phyloP scores from a whole-genome alignment of 2,797 vertebrate genomes.

The Pangasius krempfi region DNA sequence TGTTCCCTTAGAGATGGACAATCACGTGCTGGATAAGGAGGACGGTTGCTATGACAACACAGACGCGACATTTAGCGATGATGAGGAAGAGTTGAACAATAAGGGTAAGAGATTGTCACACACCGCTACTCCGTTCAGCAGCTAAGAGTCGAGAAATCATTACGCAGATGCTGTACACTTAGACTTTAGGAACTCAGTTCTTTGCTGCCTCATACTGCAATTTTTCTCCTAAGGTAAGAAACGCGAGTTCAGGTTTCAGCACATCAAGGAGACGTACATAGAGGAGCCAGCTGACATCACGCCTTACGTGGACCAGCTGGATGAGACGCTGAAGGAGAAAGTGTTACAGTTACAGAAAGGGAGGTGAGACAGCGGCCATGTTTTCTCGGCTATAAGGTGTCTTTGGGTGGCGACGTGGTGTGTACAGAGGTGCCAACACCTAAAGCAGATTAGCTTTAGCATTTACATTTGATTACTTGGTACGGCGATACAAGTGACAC shows the following conservation, averaged over 20 bases:
- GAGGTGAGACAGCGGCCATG: constrained; percentile 72
- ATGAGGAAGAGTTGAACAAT: constrained; percentile 89
- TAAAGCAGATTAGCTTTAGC: background rate
- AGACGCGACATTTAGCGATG: constrained; percentile 92
- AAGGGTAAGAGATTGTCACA: constrained; percentile 77
- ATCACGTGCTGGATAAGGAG: constrained; percentile 91
- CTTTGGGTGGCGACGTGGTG: background rate
- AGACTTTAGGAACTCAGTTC: background rate
- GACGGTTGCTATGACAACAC: constrained; percentile 93
- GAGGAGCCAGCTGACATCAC: constrained; percentile 95
- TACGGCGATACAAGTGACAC: background rate
- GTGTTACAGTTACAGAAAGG: constrained; percentile 93
- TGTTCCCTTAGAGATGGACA: constrained; percentile 89
- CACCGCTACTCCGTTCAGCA: too few species aligned
- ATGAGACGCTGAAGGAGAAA: constrained; percentile 90
- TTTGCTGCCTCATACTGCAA: background rate
- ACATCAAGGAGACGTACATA: constrained; percentile 89
- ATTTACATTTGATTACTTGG: background rate
- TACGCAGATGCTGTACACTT: background rate
- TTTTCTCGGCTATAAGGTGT: background rate
- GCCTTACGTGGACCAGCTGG: constrained; percentile 90
- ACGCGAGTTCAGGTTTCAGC: constrained; percentile 92
- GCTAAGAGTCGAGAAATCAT: background rate
- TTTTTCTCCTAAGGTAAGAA: constrained; percentile 82
- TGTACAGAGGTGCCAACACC: background rate